These are phyloP conservation scores for Sphaerophoria taeniata DNA, from an alignment of 2,888 invertebrate genomes.

Conservation along the genomic window DNA sequence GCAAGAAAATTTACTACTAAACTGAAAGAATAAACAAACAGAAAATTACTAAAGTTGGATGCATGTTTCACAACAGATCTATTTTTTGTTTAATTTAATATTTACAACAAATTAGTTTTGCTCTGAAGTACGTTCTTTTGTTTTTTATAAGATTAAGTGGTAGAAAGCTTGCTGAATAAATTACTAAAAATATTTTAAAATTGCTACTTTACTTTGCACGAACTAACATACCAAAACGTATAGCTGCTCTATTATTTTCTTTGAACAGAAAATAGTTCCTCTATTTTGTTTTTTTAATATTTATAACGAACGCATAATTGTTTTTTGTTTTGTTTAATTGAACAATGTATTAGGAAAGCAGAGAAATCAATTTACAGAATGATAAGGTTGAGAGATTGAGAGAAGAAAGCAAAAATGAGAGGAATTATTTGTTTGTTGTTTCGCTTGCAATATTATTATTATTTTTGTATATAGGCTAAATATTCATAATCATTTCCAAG, in stretches of 20 bases:
- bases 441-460: constrained; percentile 41
- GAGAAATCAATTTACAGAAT: constrained; percentile 18
- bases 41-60: constrained; percentile 49
- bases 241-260: constrained; percentile 13
- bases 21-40: constrained; percentile 16
- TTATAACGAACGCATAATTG: constrained; percentile 16
- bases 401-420: constrained; percentile 44
- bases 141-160: constrained; percentile 44
- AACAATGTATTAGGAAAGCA: constrained; percentile 37
- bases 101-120: constrained; percentile 63
- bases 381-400: constrained; percentile 32
- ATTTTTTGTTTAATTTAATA: constrained; percentile 44
- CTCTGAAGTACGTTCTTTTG: constrained; percentile 19
- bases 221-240: constrained; percentile 58
- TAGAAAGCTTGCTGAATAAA: constrained; percentile 44
- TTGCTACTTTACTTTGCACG: constrained; percentile 64
- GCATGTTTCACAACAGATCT: constrained; percentile 51
- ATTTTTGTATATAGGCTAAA: constrained; percentile 45
- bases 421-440: constrained; percentile 63
- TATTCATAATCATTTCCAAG: constrained; percentile 48
- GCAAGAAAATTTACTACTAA: constrained; percentile 30
- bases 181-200: constrained; percentile 29
- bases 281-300: constrained; percentile 38
- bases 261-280: constrained; percentile 32
- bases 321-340: constrained; percentile 22